Base-by-base conservation (phyloP, 2,888 invertebrate genomes). In the Xiphydria camelus region DNA sequence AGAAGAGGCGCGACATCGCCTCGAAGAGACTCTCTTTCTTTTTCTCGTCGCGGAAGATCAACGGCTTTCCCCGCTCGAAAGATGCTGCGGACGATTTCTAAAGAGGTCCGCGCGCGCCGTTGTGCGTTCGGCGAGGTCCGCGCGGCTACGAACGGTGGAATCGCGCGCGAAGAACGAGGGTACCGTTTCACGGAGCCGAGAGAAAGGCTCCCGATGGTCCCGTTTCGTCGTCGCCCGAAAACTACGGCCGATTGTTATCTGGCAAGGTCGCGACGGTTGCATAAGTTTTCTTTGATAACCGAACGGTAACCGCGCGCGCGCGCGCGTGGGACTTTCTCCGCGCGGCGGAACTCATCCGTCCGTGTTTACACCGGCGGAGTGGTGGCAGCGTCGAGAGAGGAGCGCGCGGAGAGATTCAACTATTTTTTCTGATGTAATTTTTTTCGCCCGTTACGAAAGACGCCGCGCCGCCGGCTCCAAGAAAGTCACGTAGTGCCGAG, bases 391-490 rank as follows among this genome's bases (percentile, higher is more conserved):
- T n/a, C n/a, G n/a, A n/a, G n/a, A n/a, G n/a, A n/a, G n/a, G n/a
- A n/a, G n/a, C n/a, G n/a, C n/a, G n/a, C n/a, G n/a, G n/a, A n/a
- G n/a, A n/a, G n/a, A n/a, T n/a, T n/a, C n/a, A n/a, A n/a, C n/a
- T n/a, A n/a, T n/a, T 34, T 33, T 18, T 49, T 59, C 61, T 64
- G 53, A 61, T 56, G 63, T 58, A 59, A 63, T 61, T 61, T 58
- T 59, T 61, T 57, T 58, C 52, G 49, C 36, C 41, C 25, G 40
- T 68, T 64, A 59, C 60, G 61, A 65, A 59, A 66, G 59, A 20
- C 29, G 15, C 29, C 14, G 29, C 14, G 12, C 29, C n/a, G n/a
- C n/a, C n/a, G n/a, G n/a, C n/a, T n/a, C n/a, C n/a, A n/a, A n/a
- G 34, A 34, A 34, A 34, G 34, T 34, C 33, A 41, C 41, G 45